Conservation (phyloP, 2,113 vertebrate species). For the Sapayoa aenigma region DNA sequence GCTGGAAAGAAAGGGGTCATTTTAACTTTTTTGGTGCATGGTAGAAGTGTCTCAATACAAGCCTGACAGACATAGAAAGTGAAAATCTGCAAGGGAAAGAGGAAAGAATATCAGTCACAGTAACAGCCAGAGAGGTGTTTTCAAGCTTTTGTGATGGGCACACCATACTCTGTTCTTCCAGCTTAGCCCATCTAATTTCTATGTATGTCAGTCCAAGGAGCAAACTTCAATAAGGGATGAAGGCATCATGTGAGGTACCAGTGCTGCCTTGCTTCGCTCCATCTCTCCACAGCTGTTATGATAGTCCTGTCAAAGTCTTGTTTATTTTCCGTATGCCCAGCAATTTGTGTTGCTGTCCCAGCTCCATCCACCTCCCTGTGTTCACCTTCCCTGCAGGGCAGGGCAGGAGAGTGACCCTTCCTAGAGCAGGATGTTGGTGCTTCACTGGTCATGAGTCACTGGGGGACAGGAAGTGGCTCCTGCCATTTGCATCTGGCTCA, state of each 20-base stretch:
- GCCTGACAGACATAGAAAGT: background rate
- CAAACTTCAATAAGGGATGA: background rate
- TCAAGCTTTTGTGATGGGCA: background rate
- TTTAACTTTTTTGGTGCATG: background rate
- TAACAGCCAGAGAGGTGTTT: background rate
- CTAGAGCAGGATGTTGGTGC: background rate
- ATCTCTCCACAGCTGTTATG: background rate
- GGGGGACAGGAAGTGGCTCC: background rate
- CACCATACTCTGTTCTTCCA: background rate
- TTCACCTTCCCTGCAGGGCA: conserved; percentile 3
- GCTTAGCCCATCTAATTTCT: background rate
- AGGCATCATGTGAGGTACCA: background rate
- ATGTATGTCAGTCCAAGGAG: background rate
- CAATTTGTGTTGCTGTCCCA: background rate
- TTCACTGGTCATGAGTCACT: conserved; percentile 27
- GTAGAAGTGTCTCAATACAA: background rate
- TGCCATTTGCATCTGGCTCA: background rate
- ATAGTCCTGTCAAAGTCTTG: background rate
- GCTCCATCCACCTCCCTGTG: background rate
- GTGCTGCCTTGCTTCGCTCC: background rate
- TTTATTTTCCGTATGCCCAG: background rate
- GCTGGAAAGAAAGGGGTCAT: background rate
- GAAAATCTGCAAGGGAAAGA: background rate
- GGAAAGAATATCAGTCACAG: fast-evolving
- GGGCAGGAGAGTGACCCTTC: conserved; percentile 2